phyloP scores from a whole-genome alignment of 2,113 vertebrate genomes.

The Bombycilla garrulus region DNA sequence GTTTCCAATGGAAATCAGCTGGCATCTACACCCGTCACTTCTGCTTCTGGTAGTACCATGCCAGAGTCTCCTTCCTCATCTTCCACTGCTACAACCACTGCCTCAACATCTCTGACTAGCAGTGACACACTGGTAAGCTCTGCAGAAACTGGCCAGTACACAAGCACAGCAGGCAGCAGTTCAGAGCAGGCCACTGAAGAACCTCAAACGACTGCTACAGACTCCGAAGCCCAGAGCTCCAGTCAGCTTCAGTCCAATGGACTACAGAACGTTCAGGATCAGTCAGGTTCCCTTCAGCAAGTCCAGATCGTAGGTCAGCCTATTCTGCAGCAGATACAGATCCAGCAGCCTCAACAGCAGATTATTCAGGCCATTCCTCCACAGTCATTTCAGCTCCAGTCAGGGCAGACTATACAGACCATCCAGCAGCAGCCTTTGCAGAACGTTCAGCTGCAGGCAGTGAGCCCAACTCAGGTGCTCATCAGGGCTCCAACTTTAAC shows the following conservation, averaged over 20 bases:
- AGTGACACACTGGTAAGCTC: constrained; percentile 77
- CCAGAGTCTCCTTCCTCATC: constrained; percentile 78
- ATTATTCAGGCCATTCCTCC: constrained; percentile 84
- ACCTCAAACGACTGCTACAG: constrained; percentile 73
- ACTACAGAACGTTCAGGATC: constrained; percentile 84
- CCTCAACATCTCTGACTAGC: constrained; percentile 76
- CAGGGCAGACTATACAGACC: constrained; percentile 86
- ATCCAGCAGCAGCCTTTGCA: constrained; percentile 89
- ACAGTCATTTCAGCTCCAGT: constrained; percentile 90
- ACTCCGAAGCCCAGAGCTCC: constrained; percentile 81
- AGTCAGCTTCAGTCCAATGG: constrained; percentile 89
- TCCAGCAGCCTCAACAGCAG: constrained; percentile 87
- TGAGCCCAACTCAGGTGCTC: constrained; percentile 95
- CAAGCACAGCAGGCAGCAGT: constrained; percentile 72
- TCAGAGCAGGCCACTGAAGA: constrained; percentile 81
- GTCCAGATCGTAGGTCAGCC: constrained; percentile 94
- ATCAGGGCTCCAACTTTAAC: constrained; percentile 95
- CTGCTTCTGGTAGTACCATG: constrained; percentile 76
- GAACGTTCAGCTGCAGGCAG: constrained; percentile 87
- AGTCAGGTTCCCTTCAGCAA: constrained; percentile 88
- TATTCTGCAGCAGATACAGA: constrained; percentile 93
- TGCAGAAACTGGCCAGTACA: constrained; percentile 82
- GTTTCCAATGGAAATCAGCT: constrained; percentile 91
- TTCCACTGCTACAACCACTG: constrained; percentile 75
- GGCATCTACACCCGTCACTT: constrained; percentile 77